Conservation (phyloP, 1,140 invertebrate species). For the Trinorchestia longiramus region DNA sequence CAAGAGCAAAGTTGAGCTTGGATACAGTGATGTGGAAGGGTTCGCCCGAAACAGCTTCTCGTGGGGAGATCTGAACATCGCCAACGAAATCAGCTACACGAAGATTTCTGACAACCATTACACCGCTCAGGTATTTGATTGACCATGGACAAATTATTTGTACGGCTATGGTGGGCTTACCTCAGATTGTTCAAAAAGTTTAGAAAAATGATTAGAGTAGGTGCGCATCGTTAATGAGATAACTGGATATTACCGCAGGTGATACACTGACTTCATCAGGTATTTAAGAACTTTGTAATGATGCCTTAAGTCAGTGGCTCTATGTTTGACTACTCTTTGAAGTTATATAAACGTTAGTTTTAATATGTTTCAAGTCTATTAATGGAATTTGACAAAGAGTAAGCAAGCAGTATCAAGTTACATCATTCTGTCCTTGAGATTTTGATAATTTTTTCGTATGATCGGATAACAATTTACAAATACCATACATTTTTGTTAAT, state of each 20-base stretch:
- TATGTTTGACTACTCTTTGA: no score
- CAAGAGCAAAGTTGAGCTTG: slow-evolving; percentile 14
- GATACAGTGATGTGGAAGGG: background rate
- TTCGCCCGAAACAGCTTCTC: background rate
- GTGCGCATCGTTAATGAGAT: background rate
- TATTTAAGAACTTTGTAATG: background rate
- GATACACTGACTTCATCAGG: background rate
- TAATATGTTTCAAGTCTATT: no score
- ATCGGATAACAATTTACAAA: no score
- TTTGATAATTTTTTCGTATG: no score
- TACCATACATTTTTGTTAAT: no score
- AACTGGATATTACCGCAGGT: background rate
- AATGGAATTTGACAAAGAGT: no score
- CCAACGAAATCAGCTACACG: slow-evolving; percentile 18
- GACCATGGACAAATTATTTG: background rate
- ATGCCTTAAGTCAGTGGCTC: background rate
- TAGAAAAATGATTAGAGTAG: background rate
- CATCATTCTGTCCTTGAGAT: no score
- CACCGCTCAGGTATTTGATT: slow-evolving; percentile 8
- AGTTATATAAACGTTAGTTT: no score
- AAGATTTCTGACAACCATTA: slow-evolving; percentile 1
- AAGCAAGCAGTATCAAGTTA: no score
- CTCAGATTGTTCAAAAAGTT: no score
- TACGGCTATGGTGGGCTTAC: background rate
- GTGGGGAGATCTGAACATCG: background rate